Percentiles rank a stretch among this genome's conserved stretches.
phyloP scores from a whole-genome alignment of 1,140 invertebrate genomes.

The Brachionus rotundiformis region DNA sequence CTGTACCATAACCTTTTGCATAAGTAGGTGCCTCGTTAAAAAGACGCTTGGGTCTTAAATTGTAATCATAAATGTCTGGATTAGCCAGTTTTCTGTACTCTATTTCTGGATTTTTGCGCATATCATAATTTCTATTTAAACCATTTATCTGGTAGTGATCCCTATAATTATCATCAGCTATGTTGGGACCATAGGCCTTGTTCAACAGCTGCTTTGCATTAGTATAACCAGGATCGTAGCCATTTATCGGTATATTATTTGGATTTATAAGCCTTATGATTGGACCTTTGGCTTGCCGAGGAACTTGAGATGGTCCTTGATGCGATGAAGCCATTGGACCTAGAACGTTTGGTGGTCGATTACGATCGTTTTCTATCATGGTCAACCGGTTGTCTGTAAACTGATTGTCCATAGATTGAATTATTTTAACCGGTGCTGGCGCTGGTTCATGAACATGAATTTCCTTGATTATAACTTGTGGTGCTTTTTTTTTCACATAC shows the following conservation, averaged over 20 bases:
- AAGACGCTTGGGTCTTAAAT: background rate
- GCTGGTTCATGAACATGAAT: slow-evolving; percentile 47
- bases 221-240: slow-evolving; percentile 4
- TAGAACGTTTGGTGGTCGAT: background rate
- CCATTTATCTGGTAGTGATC: background rate
- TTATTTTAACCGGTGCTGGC: slow-evolving; percentile 45
- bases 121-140: slow-evolving; percentile 9
- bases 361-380: background rate
- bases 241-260: background rate
- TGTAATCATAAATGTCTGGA: slow-evolving; percentile 13
- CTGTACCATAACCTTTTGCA: background rate
- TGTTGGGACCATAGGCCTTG: background rate
- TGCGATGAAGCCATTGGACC: background rate
- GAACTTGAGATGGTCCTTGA: background rate
- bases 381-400: background rate
- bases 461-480: slow-evolving; percentile 47
- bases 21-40: background rate
- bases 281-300: background rate
- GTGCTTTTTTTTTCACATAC: slow-evolving; percentile 33
- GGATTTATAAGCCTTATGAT: background rate
- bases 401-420: slow-evolving; percentile 44
- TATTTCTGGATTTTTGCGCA: background rate
- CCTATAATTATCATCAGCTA: background rate
- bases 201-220: background rate
- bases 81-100: background rate